Conservation (phyloP, 2,888 invertebrate genomes). For the Brassicogethes aeneus region DNA sequence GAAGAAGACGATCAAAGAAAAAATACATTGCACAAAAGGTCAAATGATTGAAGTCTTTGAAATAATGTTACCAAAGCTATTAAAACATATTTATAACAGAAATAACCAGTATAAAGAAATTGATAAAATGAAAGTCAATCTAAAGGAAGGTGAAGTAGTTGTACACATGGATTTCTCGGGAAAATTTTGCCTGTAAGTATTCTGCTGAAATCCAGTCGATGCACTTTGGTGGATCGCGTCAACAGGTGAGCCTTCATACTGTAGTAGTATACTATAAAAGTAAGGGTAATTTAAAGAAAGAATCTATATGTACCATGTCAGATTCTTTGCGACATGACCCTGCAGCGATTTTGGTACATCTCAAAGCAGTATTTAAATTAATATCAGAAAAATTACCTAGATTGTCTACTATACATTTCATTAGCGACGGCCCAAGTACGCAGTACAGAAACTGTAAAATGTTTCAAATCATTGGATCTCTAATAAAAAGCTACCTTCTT, state of each 20-base stretch:
- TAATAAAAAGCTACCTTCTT: not conserved
- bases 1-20: not conserved
- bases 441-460: not conserved
- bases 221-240: slow-evolving; percentile 10
- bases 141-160: slow-evolving; percentile 4
- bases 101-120: no score
- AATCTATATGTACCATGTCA: not conserved
- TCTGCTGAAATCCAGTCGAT: slow-evolving; percentile 8
- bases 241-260: slow-evolving; percentile 9
- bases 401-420: not conserved
- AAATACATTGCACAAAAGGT: not conserved
- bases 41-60: not conserved
- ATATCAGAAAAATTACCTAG: not conserved
- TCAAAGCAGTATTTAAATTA: not conserved
- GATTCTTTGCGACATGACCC: not conserved
- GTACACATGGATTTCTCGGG: slow-evolving; percentile 9
- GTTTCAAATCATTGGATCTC: not conserved
- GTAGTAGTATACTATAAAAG: slow-evolving; percentile 7
- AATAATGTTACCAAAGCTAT: not conserved
- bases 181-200: slow-evolving; percentile 9
- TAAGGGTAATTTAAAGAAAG: not conserved
- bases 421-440: not conserved
- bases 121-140: slow-evolving; percentile 1
- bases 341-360: not conserved
- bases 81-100: slow-evolving; percentile 9